Evolutionary conservation across 2,888 invertebrate genomes (phyloP), one percentile per base, ranked within the genome.

Genomic region (Troglohyphantes excavatus): DNA sequence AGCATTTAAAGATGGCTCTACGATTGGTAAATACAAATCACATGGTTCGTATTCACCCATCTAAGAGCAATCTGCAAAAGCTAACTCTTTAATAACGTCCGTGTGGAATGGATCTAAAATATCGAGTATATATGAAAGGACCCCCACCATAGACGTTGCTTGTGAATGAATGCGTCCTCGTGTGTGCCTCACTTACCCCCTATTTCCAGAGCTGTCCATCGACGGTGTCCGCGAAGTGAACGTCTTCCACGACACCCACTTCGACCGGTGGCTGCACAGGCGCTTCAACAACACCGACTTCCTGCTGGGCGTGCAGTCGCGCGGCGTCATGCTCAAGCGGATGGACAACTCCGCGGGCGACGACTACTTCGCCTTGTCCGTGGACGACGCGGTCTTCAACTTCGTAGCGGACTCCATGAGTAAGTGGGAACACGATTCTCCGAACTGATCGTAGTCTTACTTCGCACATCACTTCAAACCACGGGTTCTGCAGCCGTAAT

Each of bases 281-380:
- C 72, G 87, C 11, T 91, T 87, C 68, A 91, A 91, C 67, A 90
- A 84, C 27, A 81, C 83, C 11, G 90, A 91, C 61, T 90, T 81
- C 23, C 19, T 91, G 2, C 29, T 90, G 21, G 90, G 72, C 0
- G 33, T 59, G 2, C 59, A 68, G 5, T 17, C 46, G 2, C 29
- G 53, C 11, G 19, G 46, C 3, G 73, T 86, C n/a, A 26, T 72
- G 27, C 43, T 91, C 23, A 59, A 61, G 29, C 70, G 29, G 43
- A 13, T 84, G 17, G 61, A 73, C n/a, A 11, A 23, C 1, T 65
- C 72, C 11, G 7, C 11, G 2, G 7, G 17, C 6, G 33, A 59
- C 13, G 33, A 79, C 2, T 78, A 75, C 13, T 29, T 88, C 11
- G 72, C 46, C 0, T 78, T 90, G 2, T 65, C 65, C 7, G n/a